Conservation (phyloP, 2,113 vertebrate species). For the Shinisaurus crocodilurus region DNA sequence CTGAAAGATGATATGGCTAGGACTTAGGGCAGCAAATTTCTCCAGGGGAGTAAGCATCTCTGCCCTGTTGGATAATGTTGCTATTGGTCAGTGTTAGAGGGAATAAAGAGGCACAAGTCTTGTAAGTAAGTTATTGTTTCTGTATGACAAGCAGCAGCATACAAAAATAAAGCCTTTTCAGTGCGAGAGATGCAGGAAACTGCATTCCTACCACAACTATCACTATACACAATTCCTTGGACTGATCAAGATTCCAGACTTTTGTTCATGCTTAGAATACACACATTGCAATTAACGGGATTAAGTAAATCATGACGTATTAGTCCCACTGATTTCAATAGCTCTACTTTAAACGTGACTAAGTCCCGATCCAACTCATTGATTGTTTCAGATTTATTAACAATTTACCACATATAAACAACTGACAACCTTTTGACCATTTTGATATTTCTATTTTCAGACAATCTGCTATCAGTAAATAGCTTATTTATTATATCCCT, state of each 20-base stretch:
- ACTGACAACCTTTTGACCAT: not conserved
- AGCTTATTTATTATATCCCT: not conserved
- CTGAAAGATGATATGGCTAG: not conserved
- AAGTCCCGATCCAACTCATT: too few relatives aligned
- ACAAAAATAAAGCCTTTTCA: not conserved
- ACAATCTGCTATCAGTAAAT: not conserved
- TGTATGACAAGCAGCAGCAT: conserved; percentile 41
- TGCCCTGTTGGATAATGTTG: not conserved
- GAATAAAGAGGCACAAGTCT: not conserved
- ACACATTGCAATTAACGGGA: too few relatives aligned
- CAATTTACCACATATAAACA: not conserved
- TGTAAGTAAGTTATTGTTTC: not conserved
- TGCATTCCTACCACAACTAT: not conserved
- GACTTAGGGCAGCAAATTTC: not conserved
- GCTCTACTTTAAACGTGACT: too few relatives aligned
- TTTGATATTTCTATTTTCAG: not conserved
- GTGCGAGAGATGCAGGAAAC: not conserved
- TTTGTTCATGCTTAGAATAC: too few relatives aligned
- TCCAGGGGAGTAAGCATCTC: not conserved
- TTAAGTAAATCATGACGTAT: too few relatives aligned
- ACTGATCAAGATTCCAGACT: too few relatives aligned
- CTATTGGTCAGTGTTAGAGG: not conserved
- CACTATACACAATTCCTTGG: too few relatives aligned
- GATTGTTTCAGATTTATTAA: not conserved
- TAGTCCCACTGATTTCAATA: too few relatives aligned